These are phyloP conservation scores for Nasonia vitripennis DNA, from an alignment of 1,140 invertebrate genomes.

Conservation along the genomic window DNA sequence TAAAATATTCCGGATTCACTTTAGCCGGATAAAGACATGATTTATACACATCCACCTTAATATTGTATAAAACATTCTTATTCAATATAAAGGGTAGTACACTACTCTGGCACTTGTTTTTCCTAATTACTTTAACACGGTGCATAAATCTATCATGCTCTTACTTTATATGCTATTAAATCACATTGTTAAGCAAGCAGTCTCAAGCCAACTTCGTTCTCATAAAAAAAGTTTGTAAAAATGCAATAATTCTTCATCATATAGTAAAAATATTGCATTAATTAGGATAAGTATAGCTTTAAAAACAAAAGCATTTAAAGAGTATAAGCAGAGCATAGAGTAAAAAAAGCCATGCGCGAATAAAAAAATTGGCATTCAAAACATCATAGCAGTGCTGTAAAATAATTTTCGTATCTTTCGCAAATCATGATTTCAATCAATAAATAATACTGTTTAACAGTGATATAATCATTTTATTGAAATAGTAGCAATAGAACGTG, in stretches of 20 bases:
- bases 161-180: slow-evolving; percentile 16
- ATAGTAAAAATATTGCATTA: slow-evolving; percentile 8
- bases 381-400: too few relatives aligned
- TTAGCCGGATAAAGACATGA: background rate
- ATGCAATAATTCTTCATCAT: background rate
- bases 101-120: background rate
- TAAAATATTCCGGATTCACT: background rate
- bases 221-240: slow-evolving; percentile 16
- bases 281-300: background rate
- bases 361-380: background rate
- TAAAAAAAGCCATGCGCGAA: slow-evolving; percentile 37
- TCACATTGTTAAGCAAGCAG: slow-evolving; percentile 11
- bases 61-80: slow-evolving; percentile 7
- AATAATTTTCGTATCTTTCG: background rate
- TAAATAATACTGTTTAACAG: too few relatives aligned
- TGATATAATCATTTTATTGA: background rate
- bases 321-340: slow-evolving; percentile 8
- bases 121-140: background rate
- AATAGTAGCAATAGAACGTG: background rate
- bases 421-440: background rate
- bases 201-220: background rate
- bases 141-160: background rate
- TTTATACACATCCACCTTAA: slow-evolving; percentile 3
- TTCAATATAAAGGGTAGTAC: background rate
- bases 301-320: background rate